Evolutionary conservation across 1,140 invertebrate genomes (phyloP).

Genomic region (Euschistus heros): DNA sequence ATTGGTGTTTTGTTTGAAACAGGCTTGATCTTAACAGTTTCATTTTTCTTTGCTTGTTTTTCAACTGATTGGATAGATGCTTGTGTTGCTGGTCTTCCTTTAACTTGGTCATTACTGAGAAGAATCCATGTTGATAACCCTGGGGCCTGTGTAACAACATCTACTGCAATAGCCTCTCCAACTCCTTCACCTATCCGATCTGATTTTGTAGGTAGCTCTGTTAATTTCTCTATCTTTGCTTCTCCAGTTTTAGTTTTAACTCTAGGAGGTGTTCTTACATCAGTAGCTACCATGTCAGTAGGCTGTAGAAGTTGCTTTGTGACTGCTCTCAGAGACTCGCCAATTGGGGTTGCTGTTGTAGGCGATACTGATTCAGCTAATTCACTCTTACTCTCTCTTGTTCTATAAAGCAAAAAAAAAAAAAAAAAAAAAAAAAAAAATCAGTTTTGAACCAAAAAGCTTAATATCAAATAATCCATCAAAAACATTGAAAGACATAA

Average conservation of each 20-base stretch:
- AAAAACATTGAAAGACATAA: neutral
- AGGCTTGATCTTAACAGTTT: neutral
- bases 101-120: constrained; percentile 32
- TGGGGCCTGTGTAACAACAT: constrained; percentile 36
- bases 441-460: neutral
- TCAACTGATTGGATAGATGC: constrained; percentile 24
- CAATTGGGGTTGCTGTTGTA: constrained; percentile 33
- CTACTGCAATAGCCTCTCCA: constrained; percentile 46
- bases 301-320: constrained; percentile 40
- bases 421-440: neutral
- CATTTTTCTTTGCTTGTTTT: constrained; percentile 3
- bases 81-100: constrained; percentile 33
- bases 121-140: constrained; percentile 65
- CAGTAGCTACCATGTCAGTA: constrained; percentile 37
- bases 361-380: constrained; percentile 19
- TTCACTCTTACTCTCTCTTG: constrained; percentile 28
- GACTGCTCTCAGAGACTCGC: constrained; percentile 44
- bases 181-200: constrained; percentile 26
- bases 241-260: constrained; percentile 35
- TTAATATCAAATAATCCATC: constrained; percentile 3
- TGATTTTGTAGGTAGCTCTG: neutral
- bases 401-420: constrained; percentile 22
- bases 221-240: constrained; percentile 10
- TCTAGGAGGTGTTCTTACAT: constrained; percentile 50
- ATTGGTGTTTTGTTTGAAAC: neutral